These are phyloP conservation scores for Venustaconcha ellipsiformis DNA, from an alignment of 1,140 invertebrate genomes.

Conservation along the genomic window DNA sequence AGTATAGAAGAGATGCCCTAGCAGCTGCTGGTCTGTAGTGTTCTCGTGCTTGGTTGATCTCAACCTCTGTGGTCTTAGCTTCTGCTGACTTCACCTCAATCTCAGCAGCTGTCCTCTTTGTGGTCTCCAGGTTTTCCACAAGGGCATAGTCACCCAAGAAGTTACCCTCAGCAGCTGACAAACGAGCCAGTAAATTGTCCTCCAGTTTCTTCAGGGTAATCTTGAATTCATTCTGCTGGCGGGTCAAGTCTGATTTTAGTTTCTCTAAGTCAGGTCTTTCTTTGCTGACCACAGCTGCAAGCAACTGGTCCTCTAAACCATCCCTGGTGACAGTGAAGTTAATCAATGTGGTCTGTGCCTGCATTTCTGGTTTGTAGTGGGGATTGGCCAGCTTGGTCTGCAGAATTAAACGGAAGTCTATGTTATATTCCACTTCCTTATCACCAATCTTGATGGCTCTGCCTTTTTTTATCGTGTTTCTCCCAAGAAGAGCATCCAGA, in stretches of 20 bases:
- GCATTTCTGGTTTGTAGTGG: slow-evolving; percentile 98
- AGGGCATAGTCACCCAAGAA: slow-evolving; percentile 91
- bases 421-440: slow-evolving; percentile 95
- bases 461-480: slow-evolving; percentile 94
- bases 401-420: slow-evolving; percentile 88
- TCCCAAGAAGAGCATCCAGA: slow-evolving; percentile 89
- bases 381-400: slow-evolving; percentile 98
- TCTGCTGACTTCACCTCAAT: slow-evolving; percentile 93
- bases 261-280: slow-evolving; percentile 96
- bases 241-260: slow-evolving; percentile 91
- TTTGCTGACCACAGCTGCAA: slow-evolving; percentile 96
- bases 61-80: slow-evolving; percentile 90
- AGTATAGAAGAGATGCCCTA: slow-evolving; percentile 92
- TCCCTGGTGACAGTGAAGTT: slow-evolving; percentile 98
- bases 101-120: slow-evolving; percentile 93
- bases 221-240: slow-evolving; percentile 97
- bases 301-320: slow-evolving; percentile 95
- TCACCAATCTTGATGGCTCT: slow-evolving; percentile 95
- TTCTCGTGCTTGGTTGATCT: slow-evolving; percentile 94
- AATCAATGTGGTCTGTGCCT: slow-evolving; percentile 96
- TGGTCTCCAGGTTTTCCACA: slow-evolving; percentile 96
- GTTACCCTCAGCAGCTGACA: slow-evolving; percentile 92
- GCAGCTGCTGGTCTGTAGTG: slow-evolving; percentile 92
- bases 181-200: slow-evolving; percentile 88
- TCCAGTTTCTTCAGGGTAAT: slow-evolving; percentile 93